These are phyloP conservation scores for Eupithecia inturbata DNA, from an alignment of 2,888 invertebrate genomes.

Conservation along the genomic window DNA sequence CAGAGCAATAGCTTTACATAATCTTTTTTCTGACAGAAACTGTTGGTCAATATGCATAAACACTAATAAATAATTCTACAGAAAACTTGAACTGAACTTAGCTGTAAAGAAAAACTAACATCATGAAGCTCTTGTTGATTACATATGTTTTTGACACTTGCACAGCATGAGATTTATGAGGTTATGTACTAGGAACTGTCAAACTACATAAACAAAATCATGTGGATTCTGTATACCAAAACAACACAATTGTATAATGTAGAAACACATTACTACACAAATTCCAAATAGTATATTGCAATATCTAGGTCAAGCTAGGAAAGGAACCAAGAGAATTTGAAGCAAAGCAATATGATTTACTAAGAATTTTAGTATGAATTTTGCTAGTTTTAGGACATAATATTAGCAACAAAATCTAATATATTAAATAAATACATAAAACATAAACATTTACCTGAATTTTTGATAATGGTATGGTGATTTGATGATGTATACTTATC, in stretches of 20 bases:
- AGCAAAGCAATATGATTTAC: background rate
- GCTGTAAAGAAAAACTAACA: background rate
- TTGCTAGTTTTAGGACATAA: background rate
- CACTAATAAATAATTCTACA: background rate
- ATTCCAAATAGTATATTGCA: slow-evolving; percentile 4
- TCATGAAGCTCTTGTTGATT: slow-evolving; percentile 1
- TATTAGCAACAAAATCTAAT: background rate
- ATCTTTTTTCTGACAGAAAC: background rate
- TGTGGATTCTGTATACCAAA: background rate
- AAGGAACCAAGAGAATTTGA: background rate
- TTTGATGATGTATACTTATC: background rate
- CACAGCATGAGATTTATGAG: slow-evolving; percentile 45
- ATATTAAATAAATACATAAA: background rate
- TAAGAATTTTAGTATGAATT: background rate
- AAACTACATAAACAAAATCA: slow-evolving; percentile 33
- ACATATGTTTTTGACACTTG: slow-evolving; percentile 20
- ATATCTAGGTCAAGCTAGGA: slow-evolving; percentile 10
- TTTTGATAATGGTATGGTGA: background rate
- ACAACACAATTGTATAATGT: slow-evolving; percentile 11
- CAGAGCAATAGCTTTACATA: background rate
- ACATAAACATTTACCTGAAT: background rate
- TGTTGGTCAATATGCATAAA: background rate
- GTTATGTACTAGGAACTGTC: slow-evolving; percentile 51
- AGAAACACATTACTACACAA: background rate
- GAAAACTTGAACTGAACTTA: background rate